These are phyloP conservation scores for Tetraneura akinire DNA, from an alignment of 1,140 invertebrate genomes.

Conservation along the genomic window DNA sequence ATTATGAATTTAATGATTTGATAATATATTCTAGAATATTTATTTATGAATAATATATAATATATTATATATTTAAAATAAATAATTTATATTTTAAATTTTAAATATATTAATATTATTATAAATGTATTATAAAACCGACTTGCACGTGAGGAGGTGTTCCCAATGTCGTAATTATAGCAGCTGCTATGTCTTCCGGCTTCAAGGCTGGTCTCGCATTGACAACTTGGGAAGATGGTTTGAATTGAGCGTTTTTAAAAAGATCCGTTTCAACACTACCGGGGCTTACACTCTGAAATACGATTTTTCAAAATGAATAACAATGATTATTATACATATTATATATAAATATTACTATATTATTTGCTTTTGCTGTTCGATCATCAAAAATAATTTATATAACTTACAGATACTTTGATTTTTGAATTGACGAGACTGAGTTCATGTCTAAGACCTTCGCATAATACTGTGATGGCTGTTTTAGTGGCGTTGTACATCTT, in stretches of 20 bases:
- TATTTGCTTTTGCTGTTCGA: no score
- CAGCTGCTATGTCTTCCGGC: slow-evolving; percentile 52
- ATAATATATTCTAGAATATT: no score
- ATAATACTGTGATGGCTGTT: slow-evolving; percentile 64
- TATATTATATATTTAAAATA: not conserved
- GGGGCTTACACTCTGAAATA: slow-evolving; percentile 65
- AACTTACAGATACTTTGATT: slow-evolving; percentile 64
- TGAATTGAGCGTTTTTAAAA: slow-evolving; percentile 35
- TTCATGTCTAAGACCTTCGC: slow-evolving; percentile 65
- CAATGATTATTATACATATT: no score
- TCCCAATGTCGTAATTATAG: slow-evolving; percentile 58
- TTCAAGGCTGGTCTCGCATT: slow-evolving; percentile 45
- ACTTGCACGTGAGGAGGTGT: slow-evolving; percentile 68
- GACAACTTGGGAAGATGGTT: slow-evolving; percentile 39
- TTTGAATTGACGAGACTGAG: slow-evolving; percentile 62
- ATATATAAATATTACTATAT: no score
- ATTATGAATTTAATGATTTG: no score
- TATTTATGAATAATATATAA: no score
- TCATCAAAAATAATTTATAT: not conserved
- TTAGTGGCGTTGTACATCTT: slow-evolving; percentile 67
- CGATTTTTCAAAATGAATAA: slow-evolving; percentile 49
- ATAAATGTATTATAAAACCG: not conserved
- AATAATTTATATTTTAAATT: not conserved
- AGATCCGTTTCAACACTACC: slow-evolving; percentile 64
- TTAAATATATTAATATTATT: not conserved